These are phyloP conservation scores for Tanytarsus gracilentus DNA, from an alignment of 2,888 invertebrate species.

Conservation along the genomic window DNA sequence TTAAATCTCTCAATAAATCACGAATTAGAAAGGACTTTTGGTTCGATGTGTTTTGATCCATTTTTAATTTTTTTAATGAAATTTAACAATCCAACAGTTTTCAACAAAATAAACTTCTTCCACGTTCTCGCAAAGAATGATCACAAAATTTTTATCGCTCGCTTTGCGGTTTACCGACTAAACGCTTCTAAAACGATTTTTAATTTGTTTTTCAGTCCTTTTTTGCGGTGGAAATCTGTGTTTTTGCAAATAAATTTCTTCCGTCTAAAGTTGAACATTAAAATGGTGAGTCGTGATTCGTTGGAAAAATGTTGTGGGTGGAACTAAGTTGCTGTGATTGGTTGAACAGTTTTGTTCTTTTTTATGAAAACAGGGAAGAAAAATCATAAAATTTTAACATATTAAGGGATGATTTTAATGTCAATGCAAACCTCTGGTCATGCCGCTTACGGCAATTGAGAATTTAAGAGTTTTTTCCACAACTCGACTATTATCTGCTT, in stretches of 20 bases:
- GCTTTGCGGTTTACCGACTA: slow-evolving; percentile 8
- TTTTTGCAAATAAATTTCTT: background rate
- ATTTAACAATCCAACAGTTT: background rate
- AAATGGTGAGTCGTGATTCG: background rate
- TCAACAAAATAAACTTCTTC: no score
- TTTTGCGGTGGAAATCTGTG: background rate
- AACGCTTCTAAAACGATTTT: slow-evolving; percentile 21
- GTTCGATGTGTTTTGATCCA: slow-evolving; percentile 49
- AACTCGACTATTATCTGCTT: slow-evolving; percentile 1
- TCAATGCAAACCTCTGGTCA: background rate
- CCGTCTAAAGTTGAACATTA: background rate
- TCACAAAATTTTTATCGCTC: slow-evolving; percentile 4
- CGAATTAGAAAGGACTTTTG: slow-evolving; percentile 64
- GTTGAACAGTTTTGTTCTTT: background rate
- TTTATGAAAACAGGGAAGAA: background rate
- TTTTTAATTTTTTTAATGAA: background rate
- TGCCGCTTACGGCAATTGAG: background rate
- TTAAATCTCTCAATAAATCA: slow-evolving; percentile 66
- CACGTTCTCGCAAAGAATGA: background rate
- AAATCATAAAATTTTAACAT: no score
- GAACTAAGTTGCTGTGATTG: background rate
- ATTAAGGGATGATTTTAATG: no score
- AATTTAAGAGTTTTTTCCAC: background rate
- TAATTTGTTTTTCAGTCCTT: slow-evolving; percentile 23
- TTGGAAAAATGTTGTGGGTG: slow-evolving; percentile 4